Conservation (phyloP, 2,888 invertebrate species). For the Willowsia nigromaculata region DNA sequence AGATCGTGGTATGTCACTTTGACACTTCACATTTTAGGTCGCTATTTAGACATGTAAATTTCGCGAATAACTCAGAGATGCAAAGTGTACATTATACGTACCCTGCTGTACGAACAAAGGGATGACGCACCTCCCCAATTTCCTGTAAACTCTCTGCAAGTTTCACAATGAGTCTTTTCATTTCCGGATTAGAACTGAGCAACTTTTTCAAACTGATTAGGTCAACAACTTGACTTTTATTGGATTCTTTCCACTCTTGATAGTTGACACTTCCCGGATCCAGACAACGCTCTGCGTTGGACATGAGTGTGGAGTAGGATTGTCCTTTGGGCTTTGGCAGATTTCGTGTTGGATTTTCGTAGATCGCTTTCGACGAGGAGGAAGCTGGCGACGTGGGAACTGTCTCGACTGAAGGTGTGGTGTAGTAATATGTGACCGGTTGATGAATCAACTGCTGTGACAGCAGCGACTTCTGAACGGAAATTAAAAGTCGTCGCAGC, state of each 20-base stretch:
- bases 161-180: constrained; percentile 54
- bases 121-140: constrained; percentile 63
- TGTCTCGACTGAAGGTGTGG: constrained; percentile 54
- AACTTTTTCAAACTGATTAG: constrained; percentile 67
- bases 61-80: not conserved
- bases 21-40: not conserved
- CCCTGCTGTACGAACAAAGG: constrained; percentile 59
- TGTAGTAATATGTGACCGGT: constrained; percentile 64
- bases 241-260: constrained; percentile 50
- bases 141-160: constrained; percentile 57
- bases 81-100: not conserved
- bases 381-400: constrained; percentile 23
- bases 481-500: constrained; percentile 54
- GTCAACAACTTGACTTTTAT: constrained; percentile 53
- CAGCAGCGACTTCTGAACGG: constrained; percentile 56
- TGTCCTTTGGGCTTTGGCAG: constrained; percentile 67
- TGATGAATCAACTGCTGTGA: constrained; percentile 56
- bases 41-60: not conserved
- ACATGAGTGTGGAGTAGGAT: constrained; percentile 62
- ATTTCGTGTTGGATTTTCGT: constrained; percentile 55
- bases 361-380: constrained; percentile 48
- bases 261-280: constrained; percentile 51
- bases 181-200: constrained; percentile 64
- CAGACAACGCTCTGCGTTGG: constrained; percentile 55
- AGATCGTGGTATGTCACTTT: not conserved